Percentiles rank a stretch among this genome's conserved stretches.
These are phyloP conservation scores for Theropithecus gelada DNA, from an alignment of 2,113 vertebrate species.

Conservation along the genomic window DNA sequence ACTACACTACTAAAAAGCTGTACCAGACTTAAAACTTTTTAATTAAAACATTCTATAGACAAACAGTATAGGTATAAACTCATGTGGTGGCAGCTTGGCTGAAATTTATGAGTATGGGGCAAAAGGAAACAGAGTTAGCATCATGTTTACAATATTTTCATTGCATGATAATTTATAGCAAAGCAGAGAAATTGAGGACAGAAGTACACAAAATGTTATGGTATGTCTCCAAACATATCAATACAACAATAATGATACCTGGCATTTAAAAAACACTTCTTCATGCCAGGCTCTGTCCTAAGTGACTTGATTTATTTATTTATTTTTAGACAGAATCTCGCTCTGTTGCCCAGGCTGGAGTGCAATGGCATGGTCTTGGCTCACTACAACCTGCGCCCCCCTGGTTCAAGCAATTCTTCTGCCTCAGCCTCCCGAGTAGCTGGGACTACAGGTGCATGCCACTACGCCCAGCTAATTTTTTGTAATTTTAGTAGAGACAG, in stretches of 20 bases:
- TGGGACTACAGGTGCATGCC: too few species aligned
- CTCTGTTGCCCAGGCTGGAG: too few species aligned
- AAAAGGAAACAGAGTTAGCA: neutral
- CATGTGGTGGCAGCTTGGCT: neutral
- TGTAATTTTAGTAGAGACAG: too few species aligned
- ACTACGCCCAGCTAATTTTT: too few species aligned
- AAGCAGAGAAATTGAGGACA: neutral
- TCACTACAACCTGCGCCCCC: too few species aligned
- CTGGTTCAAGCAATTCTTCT: too few species aligned
- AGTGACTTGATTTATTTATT: neutral
- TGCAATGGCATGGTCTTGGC: too few species aligned
- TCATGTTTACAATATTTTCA: neutral
- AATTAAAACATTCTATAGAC: neutral
- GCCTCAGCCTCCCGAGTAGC: too few species aligned
- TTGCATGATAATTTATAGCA: neutral
- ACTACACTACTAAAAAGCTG: neutral
- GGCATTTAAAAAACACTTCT: neutral
- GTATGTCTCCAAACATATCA: neutral
- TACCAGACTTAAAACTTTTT: neutral
- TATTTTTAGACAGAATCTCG: rapidly evolving
- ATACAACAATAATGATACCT: neutral
- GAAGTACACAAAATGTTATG: neutral
- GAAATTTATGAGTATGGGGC: neutral
- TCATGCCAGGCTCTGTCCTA: neutral
- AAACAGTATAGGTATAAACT: neutral